phyloP scores from a whole-genome alignment of 2,888 invertebrate species.

The Cephus pulcher region DNA sequence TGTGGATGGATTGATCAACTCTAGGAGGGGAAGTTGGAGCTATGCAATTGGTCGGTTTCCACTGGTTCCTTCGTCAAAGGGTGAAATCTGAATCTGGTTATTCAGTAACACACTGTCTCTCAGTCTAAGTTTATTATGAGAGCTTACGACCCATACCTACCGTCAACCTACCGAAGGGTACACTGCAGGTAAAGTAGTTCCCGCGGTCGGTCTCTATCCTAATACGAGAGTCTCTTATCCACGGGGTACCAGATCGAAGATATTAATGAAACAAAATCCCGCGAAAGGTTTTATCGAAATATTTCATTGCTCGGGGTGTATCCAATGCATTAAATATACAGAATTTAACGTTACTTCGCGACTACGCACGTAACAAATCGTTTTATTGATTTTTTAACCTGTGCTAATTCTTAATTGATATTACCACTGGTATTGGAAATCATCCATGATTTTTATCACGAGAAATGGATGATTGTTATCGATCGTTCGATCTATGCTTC shows the following conservation, averaged over 20 bases:
- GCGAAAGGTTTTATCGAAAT: neutral
- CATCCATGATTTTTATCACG: neutral
- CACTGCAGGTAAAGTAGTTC: slow-evolving; percentile 68
- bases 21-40: slow-evolving; percentile 64
- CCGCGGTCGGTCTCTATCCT: slow-evolving; percentile 65
- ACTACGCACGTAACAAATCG: neutral
- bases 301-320: neutral
- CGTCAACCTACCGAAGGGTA: slow-evolving; percentile 65
- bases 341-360: neutral
- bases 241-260: slow-evolving; percentile 6
- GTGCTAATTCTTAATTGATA: neutral
- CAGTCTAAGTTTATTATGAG: slow-evolving; percentile 65
- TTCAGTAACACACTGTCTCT: slow-evolving; percentile 64
- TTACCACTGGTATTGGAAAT: neutral
- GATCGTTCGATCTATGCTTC: neutral
- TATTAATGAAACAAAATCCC: neutral
- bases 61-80: slow-evolving; percentile 63
- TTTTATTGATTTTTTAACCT: neutral
- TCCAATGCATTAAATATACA: neutral
- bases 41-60: slow-evolving; percentile 63
- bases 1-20: slow-evolving; percentile 66
- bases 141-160: slow-evolving; percentile 64
- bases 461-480: neutral
- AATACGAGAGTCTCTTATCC: slow-evolving; percentile 17
- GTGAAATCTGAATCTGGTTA: slow-evolving; percentile 65